These are phyloP conservation scores for Sphinx pinastri DNA, from an alignment of 2,888 invertebrate genomes.

Conservation along the genomic window DNA sequence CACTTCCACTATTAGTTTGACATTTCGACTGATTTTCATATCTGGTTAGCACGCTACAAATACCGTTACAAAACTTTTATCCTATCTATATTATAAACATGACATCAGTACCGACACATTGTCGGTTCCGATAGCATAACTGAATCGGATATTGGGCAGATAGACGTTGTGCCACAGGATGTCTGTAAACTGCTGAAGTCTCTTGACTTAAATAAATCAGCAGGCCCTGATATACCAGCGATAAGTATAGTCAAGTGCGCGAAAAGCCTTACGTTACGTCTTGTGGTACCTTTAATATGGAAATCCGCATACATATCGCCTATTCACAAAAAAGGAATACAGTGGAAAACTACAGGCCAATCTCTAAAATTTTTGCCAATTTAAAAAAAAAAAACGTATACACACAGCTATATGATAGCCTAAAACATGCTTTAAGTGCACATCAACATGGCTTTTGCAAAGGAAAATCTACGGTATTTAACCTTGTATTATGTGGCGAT, in stretches of 20 bases:
- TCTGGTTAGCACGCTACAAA: too few species aligned
- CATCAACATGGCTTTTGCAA: constrained; percentile 28
- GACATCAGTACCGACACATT: background rate
- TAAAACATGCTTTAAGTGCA: constrained; percentile 7
- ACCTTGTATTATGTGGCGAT: constrained; percentile 14
- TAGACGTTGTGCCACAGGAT: background rate
- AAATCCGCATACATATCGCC: too few species aligned
- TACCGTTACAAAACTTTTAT: too few species aligned
- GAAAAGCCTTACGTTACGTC: background rate
- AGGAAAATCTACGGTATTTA: constrained; percentile 26
- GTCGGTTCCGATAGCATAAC: too few species aligned
- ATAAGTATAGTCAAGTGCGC: background rate
- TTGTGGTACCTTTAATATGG: background rate
- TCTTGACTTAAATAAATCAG: background rate
- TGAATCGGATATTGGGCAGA: background rate
- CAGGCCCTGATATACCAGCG: background rate
- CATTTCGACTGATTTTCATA: too few species aligned
- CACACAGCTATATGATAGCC: constrained; percentile 20
- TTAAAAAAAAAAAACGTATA: constrained; percentile 23
- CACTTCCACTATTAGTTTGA: too few species aligned
- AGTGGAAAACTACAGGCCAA: constrained; percentile 3
- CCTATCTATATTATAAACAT: too few species aligned
- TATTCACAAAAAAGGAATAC: background rate
- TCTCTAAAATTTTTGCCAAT: constrained; percentile 13
- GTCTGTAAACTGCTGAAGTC: background rate